phyloP scores from a whole-genome alignment of 1,140 invertebrate genomes.

The Aphis gossypii region DNA sequence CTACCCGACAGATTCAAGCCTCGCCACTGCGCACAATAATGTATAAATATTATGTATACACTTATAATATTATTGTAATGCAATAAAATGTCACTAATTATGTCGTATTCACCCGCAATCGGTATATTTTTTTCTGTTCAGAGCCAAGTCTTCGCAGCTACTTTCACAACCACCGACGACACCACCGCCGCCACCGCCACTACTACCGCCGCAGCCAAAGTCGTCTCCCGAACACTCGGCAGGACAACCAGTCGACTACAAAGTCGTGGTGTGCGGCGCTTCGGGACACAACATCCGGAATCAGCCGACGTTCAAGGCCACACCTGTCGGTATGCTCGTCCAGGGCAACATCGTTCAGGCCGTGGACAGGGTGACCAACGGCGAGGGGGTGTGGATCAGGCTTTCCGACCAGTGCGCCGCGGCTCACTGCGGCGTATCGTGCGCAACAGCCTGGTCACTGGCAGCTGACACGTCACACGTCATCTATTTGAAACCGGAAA shows the following conservation, averaged over 20 bases:
- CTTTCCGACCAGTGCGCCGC: constrained; percentile 71
- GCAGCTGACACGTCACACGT: constrained; percentile 73
- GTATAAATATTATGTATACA: background rate
- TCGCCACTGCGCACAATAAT: background rate
- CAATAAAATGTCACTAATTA: background rate
- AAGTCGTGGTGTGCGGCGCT: constrained; percentile 80
- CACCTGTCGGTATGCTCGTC: constrained; percentile 78
- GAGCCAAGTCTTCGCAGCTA: background rate
- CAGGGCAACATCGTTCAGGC: constrained; percentile 76
- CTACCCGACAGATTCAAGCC: too few species aligned
- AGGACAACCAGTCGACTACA: constrained; percentile 63
- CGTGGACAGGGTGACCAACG: constrained; percentile 74
- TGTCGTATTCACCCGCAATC: background rate
- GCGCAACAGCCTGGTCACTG: constrained; percentile 78
- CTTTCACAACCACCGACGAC: background rate
- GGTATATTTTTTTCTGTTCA: background rate
- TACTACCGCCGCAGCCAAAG: background rate
- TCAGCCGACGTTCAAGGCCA: constrained; percentile 76
- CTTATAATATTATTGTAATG: background rate
- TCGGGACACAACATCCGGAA: constrained; percentile 83
- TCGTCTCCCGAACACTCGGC: background rate
- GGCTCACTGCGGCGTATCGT: constrained; percentile 69
- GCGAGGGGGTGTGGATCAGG: constrained; percentile 75
- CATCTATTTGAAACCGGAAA: constrained; percentile 75
- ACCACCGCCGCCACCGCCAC: background rate